Evolutionary conservation across 2,888 invertebrate genomes (phyloP).

Genomic region (Drosophila mimetica): DNA sequence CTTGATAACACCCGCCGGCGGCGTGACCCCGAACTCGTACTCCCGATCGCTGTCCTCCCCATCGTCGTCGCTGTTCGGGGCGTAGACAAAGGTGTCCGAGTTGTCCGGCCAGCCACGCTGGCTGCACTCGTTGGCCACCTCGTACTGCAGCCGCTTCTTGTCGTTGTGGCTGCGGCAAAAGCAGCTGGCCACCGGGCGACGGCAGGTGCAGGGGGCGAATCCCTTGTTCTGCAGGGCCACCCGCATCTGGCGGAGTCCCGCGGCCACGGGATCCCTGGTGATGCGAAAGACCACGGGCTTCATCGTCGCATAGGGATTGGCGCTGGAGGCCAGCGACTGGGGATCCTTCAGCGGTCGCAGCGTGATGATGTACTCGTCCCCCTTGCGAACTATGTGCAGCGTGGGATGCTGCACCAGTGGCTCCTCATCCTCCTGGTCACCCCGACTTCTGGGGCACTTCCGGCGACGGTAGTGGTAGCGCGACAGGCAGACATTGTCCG

Average conservation of each 20-base stretch:
- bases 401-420: slow-evolving; percentile 86
- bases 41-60: slow-evolving; percentile 86
- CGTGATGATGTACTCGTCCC: slow-evolving; percentile 88
- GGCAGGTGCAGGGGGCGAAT: slow-evolving; percentile 85
- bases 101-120: slow-evolving; percentile 61
- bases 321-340: slow-evolving; percentile 86
- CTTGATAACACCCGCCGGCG: slow-evolving; percentile 89
- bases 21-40: slow-evolving; percentile 89
- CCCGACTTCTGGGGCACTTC: slow-evolving; percentile 74
- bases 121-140: slow-evolving; percentile 84
- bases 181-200: slow-evolving; percentile 84
- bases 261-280: slow-evolving; percentile 86
- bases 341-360: slow-evolving; percentile 89
- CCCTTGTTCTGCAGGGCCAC: slow-evolving; percentile 85
- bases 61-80: slow-evolving; percentile 67
- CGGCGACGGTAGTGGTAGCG: slow-evolving; percentile 48
- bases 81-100: slow-evolving; percentile 64
- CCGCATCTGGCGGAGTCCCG: slow-evolving; percentile 85
- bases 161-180: slow-evolving; percentile 79
- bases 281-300: slow-evolving; percentile 89
- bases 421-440: slow-evolving; percentile 58
- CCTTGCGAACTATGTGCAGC: slow-evolving; percentile 87
- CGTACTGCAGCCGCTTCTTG: slow-evolving; percentile 85
- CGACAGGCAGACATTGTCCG: slow-evolving; percentile 76
- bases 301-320: slow-evolving; percentile 89